Base-by-base conservation (phyloP, 1,140 invertebrate species). In the Drosophila willistoni region DNA sequence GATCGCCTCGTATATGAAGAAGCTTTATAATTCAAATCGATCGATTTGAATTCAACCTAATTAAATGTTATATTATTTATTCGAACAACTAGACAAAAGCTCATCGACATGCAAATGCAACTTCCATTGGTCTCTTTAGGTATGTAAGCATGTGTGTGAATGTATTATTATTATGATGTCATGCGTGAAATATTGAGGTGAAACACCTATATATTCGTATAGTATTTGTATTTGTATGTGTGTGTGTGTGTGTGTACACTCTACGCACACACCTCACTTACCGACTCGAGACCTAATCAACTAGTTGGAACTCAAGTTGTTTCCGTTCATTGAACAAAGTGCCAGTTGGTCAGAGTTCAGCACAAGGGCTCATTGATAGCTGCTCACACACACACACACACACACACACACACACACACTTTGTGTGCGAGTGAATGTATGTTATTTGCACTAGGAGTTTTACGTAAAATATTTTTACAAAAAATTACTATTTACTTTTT, bases 111-210 rank as follows among this genome's bases (percentile, higher is more conserved):
- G 44, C 44, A 51, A 51, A 51, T 51, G 44, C 12, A 22, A 51
- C 19, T 51, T 51, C 9, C 2, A 51, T 12, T 47, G 36, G 10
- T 39, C 3, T 39, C 36, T 14, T 19, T 19, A n/a, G 3, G 3
- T 47, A 17, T 9, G 2, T 17, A n/a, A 34, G 64, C 36, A 36
- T 67, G 64, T 36, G 54, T 57, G 54, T 63, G 47, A 22, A 69
- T 63, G 66, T 77, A 72, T 80, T 80, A 83, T 89, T 66, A 57
- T 75, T 72, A 63, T 74, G 68, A 84, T 78, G 71, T 84, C 80
- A 84, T 69, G 74, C 80, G 70, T 79, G 67, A 84, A 81, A 76
- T 74, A 76, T 84, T 78, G 81, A 89, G 85, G 80, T 81, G 80
- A 89, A 29, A 68, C 64, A 64, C 72, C 64, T 79, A 77, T 29